Base-by-base conservation (phyloP, 2,797 vertebrate species). In the Galagoides demidoff region DNA sequence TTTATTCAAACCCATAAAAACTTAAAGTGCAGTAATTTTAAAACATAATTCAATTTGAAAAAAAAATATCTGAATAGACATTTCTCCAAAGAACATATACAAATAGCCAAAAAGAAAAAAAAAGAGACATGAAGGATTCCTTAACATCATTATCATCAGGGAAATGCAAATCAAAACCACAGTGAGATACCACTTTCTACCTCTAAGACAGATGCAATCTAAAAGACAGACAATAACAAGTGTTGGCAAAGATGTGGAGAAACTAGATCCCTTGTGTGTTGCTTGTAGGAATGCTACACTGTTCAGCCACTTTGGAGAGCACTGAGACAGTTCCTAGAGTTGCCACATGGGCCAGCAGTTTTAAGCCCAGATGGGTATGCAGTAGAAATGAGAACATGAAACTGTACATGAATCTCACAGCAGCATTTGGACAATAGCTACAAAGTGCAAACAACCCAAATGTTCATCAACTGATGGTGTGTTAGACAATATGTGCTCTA, bases 211-310 rank as follows among this genome's bases (percentile, higher is more conserved):
- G 12, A 12, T 3, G 2, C n/a, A 3, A 11, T n/a, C n/a, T 29
- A 20, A 52, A 43, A 71, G 71, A 11, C 55, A 34, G 23, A 61
- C 22, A 13, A 25, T 19, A 37, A 55, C 8, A 19, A 43, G 29
- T 12, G 37, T 22, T 68, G 84, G 20, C 39, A 11, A n/a, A 22
- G 68, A 16, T 1, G 25, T 20, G 3, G 27, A 52, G 89, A 45
- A 31, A 61, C 1, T 0, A 4, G 17, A n/a, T 37, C 31, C 19
- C 25, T 31, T 5, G 1, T 9, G 45, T 19, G 1, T 9, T 5
- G 31, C 45, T 82, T 25, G 68, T 20, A 34, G 25, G 11, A 49
- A 19, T 4, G 17, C 8, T 43, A 43, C 82, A 74, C 14, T 13
- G 57, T 57, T 27, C 22, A 16, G 29, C 16, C 77, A 23, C 85